A percentile compares a stretch with the other conserved stretches of the same genome.
phyloP scores from a whole-genome alignment of 1,140 invertebrate species.

The Drepana arcuata region DNA sequence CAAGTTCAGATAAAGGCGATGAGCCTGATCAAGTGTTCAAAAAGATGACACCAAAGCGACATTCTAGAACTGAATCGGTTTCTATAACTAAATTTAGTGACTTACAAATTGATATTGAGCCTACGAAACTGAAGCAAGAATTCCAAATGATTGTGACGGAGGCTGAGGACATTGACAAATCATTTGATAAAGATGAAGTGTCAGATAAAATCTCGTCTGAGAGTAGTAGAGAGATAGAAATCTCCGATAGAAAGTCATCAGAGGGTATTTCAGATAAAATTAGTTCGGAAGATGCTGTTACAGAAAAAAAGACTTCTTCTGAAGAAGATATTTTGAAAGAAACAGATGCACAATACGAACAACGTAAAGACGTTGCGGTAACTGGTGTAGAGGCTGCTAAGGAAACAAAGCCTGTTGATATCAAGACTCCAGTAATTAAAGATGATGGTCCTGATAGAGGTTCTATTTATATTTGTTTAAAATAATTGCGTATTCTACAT shows the following conservation, averaged over 20 bases:
- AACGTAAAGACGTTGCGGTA: conserved; percentile 15
- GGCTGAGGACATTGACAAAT: conserved; percentile 57
- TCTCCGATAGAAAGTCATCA: conserved; percentile 67
- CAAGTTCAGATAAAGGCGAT: conserved; percentile 40
- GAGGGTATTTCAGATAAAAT: conserved; percentile 68
- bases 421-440: conserved; percentile 22
- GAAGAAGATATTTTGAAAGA: conserved; percentile 47
- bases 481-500: no score
- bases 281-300: conserved; percentile 68
- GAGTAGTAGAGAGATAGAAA: conserved; percentile 67
- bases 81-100: conserved; percentile 63
- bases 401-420: conserved; percentile 28
- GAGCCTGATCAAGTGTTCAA: conserved; percentile 58
- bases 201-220: conserved; percentile 72
- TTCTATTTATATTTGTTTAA: no score
- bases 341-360: conserved; percentile 15
- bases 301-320: conserved; percentile 66
- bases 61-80: conserved; percentile 64
- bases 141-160: conserved; percentile 69
- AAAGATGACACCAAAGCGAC: conserved; percentile 63
- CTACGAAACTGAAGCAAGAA: conserved; percentile 48
- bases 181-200: conserved; percentile 60
- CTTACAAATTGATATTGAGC: conserved; percentile 41
- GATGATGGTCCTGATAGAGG: conserved; percentile 20
- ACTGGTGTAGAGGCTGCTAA: conserved; percentile 16